phyloP scores from a whole-genome alignment of 2,888 invertebrate genomes.

The Leptinotarsa haldemani region DNA sequence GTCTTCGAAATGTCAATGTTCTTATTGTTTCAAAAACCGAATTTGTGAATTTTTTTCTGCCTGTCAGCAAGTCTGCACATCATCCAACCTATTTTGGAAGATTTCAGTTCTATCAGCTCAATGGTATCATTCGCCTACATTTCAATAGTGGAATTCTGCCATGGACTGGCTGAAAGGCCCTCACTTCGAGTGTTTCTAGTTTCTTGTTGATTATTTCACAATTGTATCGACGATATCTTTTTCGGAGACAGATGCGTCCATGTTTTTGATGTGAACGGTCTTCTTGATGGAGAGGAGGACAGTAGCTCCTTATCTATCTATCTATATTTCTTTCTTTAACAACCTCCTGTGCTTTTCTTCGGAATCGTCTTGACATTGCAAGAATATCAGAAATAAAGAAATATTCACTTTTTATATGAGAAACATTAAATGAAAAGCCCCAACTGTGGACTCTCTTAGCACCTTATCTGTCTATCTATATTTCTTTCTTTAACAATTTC shows the following conservation, averaged over 20 bases:
- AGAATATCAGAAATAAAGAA: too few relatives aligned
- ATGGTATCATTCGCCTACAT: not conserved
- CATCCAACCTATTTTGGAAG: constrained; percentile 11
- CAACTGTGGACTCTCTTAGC: not conserved
- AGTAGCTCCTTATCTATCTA: constrained; percentile 26
- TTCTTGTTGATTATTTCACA: not conserved
- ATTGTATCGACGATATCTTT: constrained; percentile 22
- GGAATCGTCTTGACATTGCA: too few relatives aligned
- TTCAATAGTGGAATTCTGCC: constrained; percentile 26
- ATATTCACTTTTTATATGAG: too few relatives aligned
- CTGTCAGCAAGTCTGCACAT: not conserved
- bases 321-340: constrained; percentile 28
- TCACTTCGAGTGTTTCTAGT: constrained; percentile 32
- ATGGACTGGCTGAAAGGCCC: constrained; percentile 42
- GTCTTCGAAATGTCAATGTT: not conserved
- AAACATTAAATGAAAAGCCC: too few relatives aligned
- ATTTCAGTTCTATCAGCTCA: not conserved
- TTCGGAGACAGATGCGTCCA: constrained; percentile 31
- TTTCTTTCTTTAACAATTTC: constrained; percentile 13
- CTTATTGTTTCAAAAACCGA: not conserved
- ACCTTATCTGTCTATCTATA: constrained; percentile 32
- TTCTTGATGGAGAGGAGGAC: constrained; percentile 26
- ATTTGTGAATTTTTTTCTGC: not conserved
- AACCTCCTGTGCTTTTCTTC: too few relatives aligned
- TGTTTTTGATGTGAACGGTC: constrained; percentile 36